Evolutionary conservation across 2,888 invertebrate genomes (phyloP).

Genomic region (Philopedon plagiatum): DNA sequence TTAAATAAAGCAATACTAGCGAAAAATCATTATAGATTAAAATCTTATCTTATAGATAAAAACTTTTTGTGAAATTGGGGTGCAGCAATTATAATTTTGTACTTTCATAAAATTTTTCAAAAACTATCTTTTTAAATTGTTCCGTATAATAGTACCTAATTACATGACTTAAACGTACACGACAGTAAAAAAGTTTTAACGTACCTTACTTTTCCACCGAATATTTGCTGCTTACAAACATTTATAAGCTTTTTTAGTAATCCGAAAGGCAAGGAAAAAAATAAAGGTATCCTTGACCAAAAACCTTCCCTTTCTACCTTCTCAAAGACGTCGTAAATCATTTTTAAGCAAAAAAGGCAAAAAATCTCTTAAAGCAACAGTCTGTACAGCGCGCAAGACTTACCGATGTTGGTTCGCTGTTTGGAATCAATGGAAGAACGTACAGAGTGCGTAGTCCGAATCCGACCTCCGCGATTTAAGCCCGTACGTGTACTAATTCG

Average conservation of each 20-base stretch:
- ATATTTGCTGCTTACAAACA: too few relatives aligned
- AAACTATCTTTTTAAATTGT: too few relatives aligned
- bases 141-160: too few relatives aligned
- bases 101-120: too few relatives aligned
- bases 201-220: too few relatives aligned
- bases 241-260: neutral
- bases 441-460: constrained; percentile 17
- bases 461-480: constrained; percentile 5
- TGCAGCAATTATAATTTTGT: too few relatives aligned
- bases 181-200: too few relatives aligned
- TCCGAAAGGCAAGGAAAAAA: neutral
- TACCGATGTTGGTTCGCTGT: constrained; percentile 37
- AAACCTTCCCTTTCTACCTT: constrained; percentile 29
- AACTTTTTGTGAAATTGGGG: too few relatives aligned
- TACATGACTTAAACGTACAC: too few relatives aligned
- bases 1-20: too few relatives aligned
- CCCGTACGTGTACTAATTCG: neutral
- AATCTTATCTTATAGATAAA: too few relatives aligned
- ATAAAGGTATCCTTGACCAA: constrained; percentile 32
- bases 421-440: constrained; percentile 38
- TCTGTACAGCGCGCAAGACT: constrained; percentile 37
- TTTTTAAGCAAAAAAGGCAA: constrained; percentile 43
- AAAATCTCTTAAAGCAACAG: constrained; percentile 40
- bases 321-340: constrained; percentile 41
- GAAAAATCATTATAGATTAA: too few relatives aligned